Conservation (phyloP, 2,888 invertebrate species). For the Gymnocheta viridis region DNA sequence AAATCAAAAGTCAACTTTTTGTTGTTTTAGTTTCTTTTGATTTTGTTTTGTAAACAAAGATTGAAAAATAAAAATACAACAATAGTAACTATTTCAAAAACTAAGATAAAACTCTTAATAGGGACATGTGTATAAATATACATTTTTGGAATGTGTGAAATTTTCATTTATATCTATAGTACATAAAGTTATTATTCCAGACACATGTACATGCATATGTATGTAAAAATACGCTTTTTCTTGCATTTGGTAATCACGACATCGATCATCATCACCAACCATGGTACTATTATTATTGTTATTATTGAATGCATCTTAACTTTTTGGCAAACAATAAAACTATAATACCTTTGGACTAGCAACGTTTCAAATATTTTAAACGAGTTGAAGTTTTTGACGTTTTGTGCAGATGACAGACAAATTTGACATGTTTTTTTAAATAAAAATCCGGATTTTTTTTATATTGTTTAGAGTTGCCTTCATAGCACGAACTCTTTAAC, state of each 20-base stretch:
- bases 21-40: slow-evolving; percentile 9
- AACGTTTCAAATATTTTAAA: slow-evolving; percentile 19
- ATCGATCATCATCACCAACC: slow-evolving; percentile 43
- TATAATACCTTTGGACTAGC: slow-evolving; percentile 27
- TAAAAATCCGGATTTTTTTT: neutral
- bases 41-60: slow-evolving; percentile 53
- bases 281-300: slow-evolving; percentile 37
- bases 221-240: too few relatives aligned
- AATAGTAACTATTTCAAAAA: neutral
- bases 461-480: slow-evolving; percentile 5
- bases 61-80: neutral
- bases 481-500: slow-evolving; percentile 24
- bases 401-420: slow-evolving; percentile 12
- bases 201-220: neutral
- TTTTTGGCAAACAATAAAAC: slow-evolving; percentile 45
- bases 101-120: neutral
- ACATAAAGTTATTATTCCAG: neutral
- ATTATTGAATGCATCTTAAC: slow-evolving; percentile 30
- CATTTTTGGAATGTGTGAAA: slow-evolving; percentile 50
- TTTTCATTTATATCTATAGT: slow-evolving; percentile 5
- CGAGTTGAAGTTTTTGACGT: slow-evolving; percentile 16
- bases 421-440: neutral
- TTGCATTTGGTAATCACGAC: slow-evolving; percentile 53
- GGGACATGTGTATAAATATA: slow-evolving; percentile 15
- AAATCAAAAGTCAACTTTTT: slow-evolving; percentile 31